Percentiles rank a stretch among this genome's conserved stretches.
phyloP scores from a whole-genome alignment of 2,888 invertebrate species.

The Venusia cambrica region DNA sequence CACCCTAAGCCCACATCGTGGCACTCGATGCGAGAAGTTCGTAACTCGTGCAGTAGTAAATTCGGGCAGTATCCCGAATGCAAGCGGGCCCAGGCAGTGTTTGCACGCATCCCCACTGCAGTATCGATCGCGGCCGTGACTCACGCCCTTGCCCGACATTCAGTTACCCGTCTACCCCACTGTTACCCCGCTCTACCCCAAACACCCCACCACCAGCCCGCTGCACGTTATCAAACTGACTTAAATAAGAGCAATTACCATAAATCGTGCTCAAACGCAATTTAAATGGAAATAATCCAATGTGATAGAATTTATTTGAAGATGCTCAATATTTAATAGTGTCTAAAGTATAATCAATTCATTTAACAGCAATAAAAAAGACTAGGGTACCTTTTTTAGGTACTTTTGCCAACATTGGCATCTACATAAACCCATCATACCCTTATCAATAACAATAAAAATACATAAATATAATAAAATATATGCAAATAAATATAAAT shows the following conservation, averaged over 20 bases:
- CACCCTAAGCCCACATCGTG: constrained; percentile 15
- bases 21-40: constrained; percentile 1
- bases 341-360: constrained; percentile 1
- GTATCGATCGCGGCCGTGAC: constrained; percentile 78
- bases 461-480: too few species aligned
- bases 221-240: constrained; percentile 44
- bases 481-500: too few species aligned
- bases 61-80: constrained; percentile 25
- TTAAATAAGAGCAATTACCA: constrained; percentile 31
- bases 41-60: constrained; percentile 20
- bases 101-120: constrained; percentile 45
- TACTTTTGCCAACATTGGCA: too few species aligned
- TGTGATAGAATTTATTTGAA: constrained; percentile 14
- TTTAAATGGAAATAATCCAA: constrained; percentile 24
- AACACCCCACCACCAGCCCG: constrained; percentile 32
- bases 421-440: too few species aligned
- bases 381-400: too few species aligned
- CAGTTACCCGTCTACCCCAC: constrained; percentile 53
- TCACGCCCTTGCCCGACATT: constrained; percentile 81
- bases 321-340: too few species aligned
- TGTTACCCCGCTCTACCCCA: too few species aligned
- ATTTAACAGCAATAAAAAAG: constrained; percentile 1
- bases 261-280: constrained; percentile 25
- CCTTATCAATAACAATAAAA: too few species aligned
- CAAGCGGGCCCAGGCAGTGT: constrained; percentile 12